phyloP scores from a whole-genome alignment of 53 echinoderm and acorn worm species.

The Actinopyga echinites region DNA sequence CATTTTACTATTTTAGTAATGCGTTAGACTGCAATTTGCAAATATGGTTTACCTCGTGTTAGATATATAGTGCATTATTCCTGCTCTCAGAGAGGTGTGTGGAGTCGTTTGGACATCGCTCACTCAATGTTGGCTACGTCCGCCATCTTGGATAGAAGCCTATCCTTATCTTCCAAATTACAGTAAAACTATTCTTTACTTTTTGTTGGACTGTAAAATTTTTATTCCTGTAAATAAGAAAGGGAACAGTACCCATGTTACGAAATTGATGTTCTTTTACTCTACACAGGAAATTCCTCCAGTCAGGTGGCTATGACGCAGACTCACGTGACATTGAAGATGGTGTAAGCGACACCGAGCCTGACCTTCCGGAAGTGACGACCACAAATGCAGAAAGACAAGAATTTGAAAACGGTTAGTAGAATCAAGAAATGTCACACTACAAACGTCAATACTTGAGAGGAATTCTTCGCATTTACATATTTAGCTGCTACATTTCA shows the following conservation, averaged over 20 bases:
- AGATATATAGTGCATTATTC: no score
- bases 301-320: slow-evolving; percentile 75
- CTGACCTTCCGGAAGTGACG: slow-evolving; percentile 88
- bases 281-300: slow-evolving; percentile 74
- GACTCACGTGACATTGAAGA: slow-evolving; percentile 87
- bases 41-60: no score
- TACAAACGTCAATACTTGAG: background rate
- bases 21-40: no score
- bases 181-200: no score
- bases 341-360: slow-evolving; percentile 76
- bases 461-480: background rate
- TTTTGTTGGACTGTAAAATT: no score
- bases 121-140: no score
- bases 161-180: no score
- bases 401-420: slow-evolving; percentile 74
- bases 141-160: no score
- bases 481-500: background rate
- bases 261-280: background rate
- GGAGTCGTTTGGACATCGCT: no score
- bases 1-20: no score
- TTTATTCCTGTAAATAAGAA: background rate
- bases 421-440: background rate
- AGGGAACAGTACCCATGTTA: background rate
- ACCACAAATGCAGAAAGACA: slow-evolving; percentile 91
- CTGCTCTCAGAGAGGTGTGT: no score